Evolutionary conservation across 2,113 vertebrate species (phyloP), one percentile per base, ranked within the genome.

Genomic region (Ranitomeya imitator): DNA sequence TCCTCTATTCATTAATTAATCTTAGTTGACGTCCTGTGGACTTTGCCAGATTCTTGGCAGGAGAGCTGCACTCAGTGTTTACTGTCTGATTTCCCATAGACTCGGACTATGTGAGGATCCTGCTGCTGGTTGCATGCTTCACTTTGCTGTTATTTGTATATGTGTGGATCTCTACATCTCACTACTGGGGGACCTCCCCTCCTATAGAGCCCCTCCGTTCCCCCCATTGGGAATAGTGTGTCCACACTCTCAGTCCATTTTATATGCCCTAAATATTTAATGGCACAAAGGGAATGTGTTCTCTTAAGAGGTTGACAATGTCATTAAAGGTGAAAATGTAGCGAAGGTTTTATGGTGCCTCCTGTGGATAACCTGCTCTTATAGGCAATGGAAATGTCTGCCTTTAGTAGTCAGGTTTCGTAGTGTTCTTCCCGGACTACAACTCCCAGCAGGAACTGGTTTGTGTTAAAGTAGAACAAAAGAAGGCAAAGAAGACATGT

Each of bases 11-110:
- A 45, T 82, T 83, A 37, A 81, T 87, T 71, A 83, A 88, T 77
- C 87, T 88, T 83, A 21, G 80, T 55, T 88, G 79, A 83, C 59
- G 13, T 88, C 69, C 87, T 67, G 71, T 77, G 76, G 69, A 63
- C 54, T 21, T 45, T 63, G 55, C 45, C 69, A 77, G 57, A 88
- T 83, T 88, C 80, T 78, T 88, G 61, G 57, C 15, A 45, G 86
- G 63, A 76, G 86, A 88, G 82, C 83, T 83, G 57, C 65, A 45
- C 52, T 3, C 45, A 23, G 13, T 65, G 63, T 88, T 45, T 77
- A 65, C 69, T 82, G 79, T 74, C 81, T 88, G 79, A n/a, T 83
- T 37, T 51, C 54, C n/a, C 59, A 19, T 74, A 45, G 26, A 45
- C 31, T 45, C 45, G 16, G 71, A 15, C 18, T 73, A 31, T 73